These are phyloP conservation scores for Solen grandis DNA, from an alignment of 1,140 invertebrate species.

Conservation along the genomic window DNA sequence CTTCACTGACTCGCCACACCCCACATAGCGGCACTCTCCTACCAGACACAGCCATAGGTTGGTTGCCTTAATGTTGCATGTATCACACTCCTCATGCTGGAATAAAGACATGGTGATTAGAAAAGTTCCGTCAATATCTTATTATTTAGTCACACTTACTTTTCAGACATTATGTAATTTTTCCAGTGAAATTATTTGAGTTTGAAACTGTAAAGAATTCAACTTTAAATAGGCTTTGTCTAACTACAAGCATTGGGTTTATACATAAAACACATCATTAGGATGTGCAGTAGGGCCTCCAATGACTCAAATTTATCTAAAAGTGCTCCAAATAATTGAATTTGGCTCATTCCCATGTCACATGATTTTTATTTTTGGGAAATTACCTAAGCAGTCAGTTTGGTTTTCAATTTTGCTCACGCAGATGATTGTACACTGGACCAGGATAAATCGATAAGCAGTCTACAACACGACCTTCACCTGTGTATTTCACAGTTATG, in stretches of 20 bases:
- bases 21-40: constrained; percentile 88
- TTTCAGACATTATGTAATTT: background rate
- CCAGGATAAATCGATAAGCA: too few relatives aligned
- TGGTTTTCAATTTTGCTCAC: too few relatives aligned
- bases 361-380: too few relatives aligned
- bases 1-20: constrained; percentile 89
- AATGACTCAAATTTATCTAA: too few relatives aligned
- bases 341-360: too few relatives aligned
- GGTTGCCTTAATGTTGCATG: constrained; percentile 85
- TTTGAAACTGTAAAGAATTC: background rate
- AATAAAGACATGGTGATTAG: background rate
- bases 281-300: background rate
- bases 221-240: background rate
- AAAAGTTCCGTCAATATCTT: background rate
- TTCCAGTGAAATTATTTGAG: background rate
- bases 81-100: constrained; percentile 81
- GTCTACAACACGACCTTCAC: too few relatives aligned
- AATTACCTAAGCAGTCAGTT: too few relatives aligned
- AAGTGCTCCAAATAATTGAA: too few relatives aligned
- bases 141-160: background rate
- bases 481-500: too few relatives aligned
- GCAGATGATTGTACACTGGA: too few relatives aligned
- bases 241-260: background rate
- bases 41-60: constrained; percentile 93
- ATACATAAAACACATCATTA: background rate